Evolutionary conservation across 2,888 invertebrate species (phyloP), one percentile per base, ranked within the genome.

Genomic region (Neoascia interrupta): DNA sequence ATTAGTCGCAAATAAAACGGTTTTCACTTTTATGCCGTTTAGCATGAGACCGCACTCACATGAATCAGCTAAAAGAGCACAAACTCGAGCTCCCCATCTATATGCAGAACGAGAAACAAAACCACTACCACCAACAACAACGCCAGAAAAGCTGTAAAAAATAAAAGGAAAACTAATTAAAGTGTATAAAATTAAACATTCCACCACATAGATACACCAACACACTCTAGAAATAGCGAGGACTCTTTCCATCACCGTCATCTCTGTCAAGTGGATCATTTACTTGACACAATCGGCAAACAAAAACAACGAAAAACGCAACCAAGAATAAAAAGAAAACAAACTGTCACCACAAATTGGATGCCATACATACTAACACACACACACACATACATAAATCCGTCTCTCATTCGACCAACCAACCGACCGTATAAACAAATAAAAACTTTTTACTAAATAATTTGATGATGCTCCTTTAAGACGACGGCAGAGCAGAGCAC

Each of bases 371-470:
- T 85, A 85, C 84, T 84, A 84, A 85, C 45, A 10, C 56, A 53
- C 36, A 19, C 18, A 28, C 23, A 53, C 16, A 31, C 16, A 74
- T 53, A 73, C 51, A 68, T 61, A 73, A 36, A 69, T 54, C 28
- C 47, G 64, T 60, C 73, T 34, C 64, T 72, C 43, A 41, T 15
- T 51, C 51, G 31, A 31, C 83, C 58, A 83, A 82, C 84, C 85
- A 86, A 82, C 86, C 85, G 83, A 85, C 85, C 86, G 85, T 82
- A 84, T 83, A 87, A 84, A 84, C 87, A 87, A 87, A 87, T 86
- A 87, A 60, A 73, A 87, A 86, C 84, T 86, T 87, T 87, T 85
- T 85, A 86, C 86, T 87, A 87, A 87, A 87, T 87, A 87, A 87
- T 87, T 86, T 86, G 86, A 87, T 86, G 87, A 73, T 79, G 72